Base-by-base conservation (phyloP, 2,113 vertebrate species). In the Vulpes ferrilata region DNA sequence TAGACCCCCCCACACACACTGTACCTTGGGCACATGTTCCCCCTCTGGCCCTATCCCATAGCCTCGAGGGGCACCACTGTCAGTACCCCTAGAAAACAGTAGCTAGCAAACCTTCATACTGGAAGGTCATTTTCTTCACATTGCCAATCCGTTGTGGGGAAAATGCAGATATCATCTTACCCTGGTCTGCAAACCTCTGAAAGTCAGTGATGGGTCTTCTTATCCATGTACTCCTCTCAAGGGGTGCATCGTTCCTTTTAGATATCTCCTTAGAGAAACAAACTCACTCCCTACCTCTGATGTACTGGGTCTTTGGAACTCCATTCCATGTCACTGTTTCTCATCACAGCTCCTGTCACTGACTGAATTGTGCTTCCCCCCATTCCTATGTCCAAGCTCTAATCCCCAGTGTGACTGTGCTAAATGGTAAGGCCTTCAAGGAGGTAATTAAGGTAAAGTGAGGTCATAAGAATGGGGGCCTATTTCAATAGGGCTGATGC, bases 91-190 rank as follows among this genome's bases (percentile, higher is more conserved):
- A 17, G 48, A 43, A 59, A 69, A 12, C 48, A 71, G 11, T 15
- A n/a, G 48, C 38, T 55, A 53, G 9, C 30, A 64, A 12, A 15
- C 59, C 3, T 57, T 69, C 5, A 0, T 27, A 0, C 0, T 17
- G 12, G 9, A 48, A 23, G 43, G 0, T 5, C 53, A 11, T 15
- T 23, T 57, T 51, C 43, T 5, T 90, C 32, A 6, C 4, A 10
- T 48, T 15, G n/a, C 13, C 74, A 15, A 0, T 51, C 55, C n/a
- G 4, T 1, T 23, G 17, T 4, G 25, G 17, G 4, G 23, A 13
- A 13, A 43, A 22, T 0, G 0, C 3, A 19, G 23, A 23, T 1
- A 7, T 15, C 15, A 2, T 51, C 20, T 65, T 17, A 17, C 2
- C 30, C 3, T 12, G 48, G 8, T 55, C 25, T 15, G 11, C 0